phyloP scores from a whole-genome alignment of 2,797 vertebrate genomes.

The Clamator glandarius region DNA sequence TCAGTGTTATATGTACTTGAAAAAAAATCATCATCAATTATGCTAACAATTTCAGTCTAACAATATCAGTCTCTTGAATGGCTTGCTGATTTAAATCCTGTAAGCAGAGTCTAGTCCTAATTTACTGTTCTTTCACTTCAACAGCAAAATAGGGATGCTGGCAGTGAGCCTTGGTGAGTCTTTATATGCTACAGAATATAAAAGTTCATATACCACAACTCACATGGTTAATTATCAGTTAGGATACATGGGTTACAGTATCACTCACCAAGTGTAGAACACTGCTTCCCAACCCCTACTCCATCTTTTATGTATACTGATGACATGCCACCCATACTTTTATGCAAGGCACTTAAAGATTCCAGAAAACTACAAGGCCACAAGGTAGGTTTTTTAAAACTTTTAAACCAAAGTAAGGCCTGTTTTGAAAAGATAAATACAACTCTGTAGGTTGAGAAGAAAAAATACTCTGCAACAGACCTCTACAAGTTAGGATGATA shows the following conservation, averaged over 20 bases:
- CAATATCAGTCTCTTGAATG: not conserved
- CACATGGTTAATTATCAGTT: not conserved
- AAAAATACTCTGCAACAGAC: not conserved
- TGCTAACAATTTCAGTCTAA: not conserved
- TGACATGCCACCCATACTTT: accelerated
- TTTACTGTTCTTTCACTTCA: not conserved
- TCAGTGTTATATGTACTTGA: not conserved
- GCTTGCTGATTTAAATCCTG: not conserved
- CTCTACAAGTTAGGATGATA: not conserved
- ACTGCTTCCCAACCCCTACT: not conserved
- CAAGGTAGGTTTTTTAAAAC: not conserved
- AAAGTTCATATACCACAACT: not conserved
- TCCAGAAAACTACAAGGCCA: not conserved
- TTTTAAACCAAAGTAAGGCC: not conserved
- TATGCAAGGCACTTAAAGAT: not conserved
- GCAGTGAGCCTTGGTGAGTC: not conserved
- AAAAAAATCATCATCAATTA: not conserved
- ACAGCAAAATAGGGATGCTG: not conserved
- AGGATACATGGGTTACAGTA: not conserved
- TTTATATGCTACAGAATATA: not conserved
- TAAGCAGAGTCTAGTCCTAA: not conserved
- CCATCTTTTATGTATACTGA: not conserved
- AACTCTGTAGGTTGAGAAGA: not conserved
- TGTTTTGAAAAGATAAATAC: not conserved
- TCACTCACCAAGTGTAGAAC: not conserved